Percentiles rank a stretch among this genome's conserved stretches.
Conservation (phyloP, 2,113 vertebrate genomes). For the Rhinogobius similis region DNA sequence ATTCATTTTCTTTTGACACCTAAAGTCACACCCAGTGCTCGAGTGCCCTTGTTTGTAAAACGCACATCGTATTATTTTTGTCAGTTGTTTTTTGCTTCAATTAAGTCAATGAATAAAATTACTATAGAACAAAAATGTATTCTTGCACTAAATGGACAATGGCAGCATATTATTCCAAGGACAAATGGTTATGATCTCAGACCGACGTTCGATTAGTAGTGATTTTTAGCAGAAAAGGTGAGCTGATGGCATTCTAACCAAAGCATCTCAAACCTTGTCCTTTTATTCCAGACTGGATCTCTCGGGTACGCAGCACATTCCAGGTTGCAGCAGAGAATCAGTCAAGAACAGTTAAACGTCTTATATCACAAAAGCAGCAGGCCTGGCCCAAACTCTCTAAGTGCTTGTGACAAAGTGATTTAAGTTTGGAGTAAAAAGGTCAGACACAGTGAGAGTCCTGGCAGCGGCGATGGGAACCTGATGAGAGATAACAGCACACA, state of each 20-base stretch:
- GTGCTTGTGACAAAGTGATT: constrained; percentile 7
- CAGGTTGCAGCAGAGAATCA: background rate
- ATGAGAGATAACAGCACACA: constrained; percentile 1
- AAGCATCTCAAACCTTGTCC: background rate
- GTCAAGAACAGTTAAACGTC: background rate
- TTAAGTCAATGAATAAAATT: too few species aligned
- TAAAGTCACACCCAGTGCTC: too few species aligned
- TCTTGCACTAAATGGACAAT: too few species aligned
- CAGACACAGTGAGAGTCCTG: constrained; percentile 3
- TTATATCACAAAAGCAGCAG: constrained; percentile 8
- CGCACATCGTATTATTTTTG: too few species aligned
- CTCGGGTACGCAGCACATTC: background rate
- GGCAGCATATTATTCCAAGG: too few species aligned
- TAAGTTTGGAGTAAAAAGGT: constrained; percentile 14
- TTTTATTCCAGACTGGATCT: background rate
- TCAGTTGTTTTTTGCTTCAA: too few species aligned
- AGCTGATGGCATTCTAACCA: background rate
- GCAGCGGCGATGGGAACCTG: constrained; percentile 13
- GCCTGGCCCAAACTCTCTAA: background rate
- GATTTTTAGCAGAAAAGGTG: background rate
- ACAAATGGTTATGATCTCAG: too few species aligned
- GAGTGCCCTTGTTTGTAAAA: too few species aligned
- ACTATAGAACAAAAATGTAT: too few species aligned
- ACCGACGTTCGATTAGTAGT: too few species aligned
- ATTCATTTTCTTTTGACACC: too few species aligned